Evolutionary conservation across 2,888 invertebrate genomes (phyloP).

Genomic region (Drosophila ustulata): DNA sequence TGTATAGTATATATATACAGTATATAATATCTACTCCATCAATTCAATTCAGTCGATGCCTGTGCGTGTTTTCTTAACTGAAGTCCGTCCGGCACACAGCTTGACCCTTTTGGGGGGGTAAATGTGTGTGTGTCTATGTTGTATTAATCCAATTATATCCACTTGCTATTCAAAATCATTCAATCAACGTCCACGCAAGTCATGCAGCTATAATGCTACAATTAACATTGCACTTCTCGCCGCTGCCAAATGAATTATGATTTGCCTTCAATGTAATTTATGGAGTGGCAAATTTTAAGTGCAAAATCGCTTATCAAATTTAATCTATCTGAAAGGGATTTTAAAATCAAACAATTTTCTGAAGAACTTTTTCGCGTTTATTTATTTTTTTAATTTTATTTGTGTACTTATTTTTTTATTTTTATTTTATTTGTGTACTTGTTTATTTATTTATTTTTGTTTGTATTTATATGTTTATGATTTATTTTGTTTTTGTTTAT

Average conservation of each 20-base stretch:
- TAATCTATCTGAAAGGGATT: too few species aligned
- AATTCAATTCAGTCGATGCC: conserved; percentile 1
- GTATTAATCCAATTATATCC: not conserved
- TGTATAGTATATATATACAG: not conserved
- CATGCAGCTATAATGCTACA: conserved; percentile 13
- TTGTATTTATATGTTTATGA: too few species aligned
- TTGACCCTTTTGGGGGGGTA: conserved; percentile 7
- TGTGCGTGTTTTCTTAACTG: not conserved
- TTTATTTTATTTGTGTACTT: too few species aligned
- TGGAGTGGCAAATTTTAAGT: not conserved
- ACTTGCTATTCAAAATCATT: conserved; percentile 14
- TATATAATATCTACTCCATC: not conserved
- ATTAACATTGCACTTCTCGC: conserved; percentile 5
- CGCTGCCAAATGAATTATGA: not conserved
- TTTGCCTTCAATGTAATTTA: not conserved
- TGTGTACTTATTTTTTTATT: too few species aligned
- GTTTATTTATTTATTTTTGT: too few species aligned
- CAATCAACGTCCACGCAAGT: conserved; percentile 14
- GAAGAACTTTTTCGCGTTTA: too few species aligned
- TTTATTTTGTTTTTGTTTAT: too few species aligned
- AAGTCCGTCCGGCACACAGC: not conserved
- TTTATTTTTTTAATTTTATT: too few species aligned
- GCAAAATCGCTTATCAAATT: too few species aligned
- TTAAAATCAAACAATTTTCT: too few species aligned
- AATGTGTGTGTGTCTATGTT: not conserved